A percentile compares a stretch with the other conserved stretches of the same genome.
Evolutionary conservation across 1,140 invertebrate species (phyloP).

Genomic region (Dreissena polymorpha): DNA sequence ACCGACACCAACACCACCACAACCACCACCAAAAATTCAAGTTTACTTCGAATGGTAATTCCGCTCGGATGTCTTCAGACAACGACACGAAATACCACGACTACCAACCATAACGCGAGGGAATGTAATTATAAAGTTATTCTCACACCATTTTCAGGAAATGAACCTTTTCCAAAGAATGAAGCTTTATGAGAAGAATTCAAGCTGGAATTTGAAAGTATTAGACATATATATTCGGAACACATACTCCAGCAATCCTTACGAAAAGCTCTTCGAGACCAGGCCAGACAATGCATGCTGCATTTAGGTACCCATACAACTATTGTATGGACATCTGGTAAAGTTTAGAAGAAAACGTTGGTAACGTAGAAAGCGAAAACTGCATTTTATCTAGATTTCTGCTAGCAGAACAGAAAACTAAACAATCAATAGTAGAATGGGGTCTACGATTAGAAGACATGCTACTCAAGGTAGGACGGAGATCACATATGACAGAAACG

Average conservation of each 20-base stretch:
- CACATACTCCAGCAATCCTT: neutral
- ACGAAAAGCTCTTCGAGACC: no score
- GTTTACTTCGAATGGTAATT: no score
- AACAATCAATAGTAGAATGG: slow-evolving; percentile 14
- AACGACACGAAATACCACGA: no score
- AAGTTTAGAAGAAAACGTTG: neutral
- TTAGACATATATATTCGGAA: neutral
- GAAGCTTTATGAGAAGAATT: slow-evolving; percentile 13
- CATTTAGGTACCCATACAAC: neutral
- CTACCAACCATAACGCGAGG: neutral
- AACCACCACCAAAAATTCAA: no score
- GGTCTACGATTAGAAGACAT: neutral
- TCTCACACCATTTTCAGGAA: slow-evolving; percentile 10
- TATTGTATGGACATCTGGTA: neutral
- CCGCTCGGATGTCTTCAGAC: no score
- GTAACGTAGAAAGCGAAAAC: neutral
- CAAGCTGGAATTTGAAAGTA: slow-evolving; percentile 8
- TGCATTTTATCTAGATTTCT: neutral
- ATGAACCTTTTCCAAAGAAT: slow-evolving; percentile 17
- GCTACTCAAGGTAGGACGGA: neutral
- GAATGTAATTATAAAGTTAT: neutral
- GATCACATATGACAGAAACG: neutral
- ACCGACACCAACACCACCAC: no score
- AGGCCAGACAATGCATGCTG: neutral
- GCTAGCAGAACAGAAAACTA: neutral